These are phyloP conservation scores for Oryctes rhinoceros DNA, from an alignment of 1,140 invertebrate genomes.

Conservation along the genomic window DNA sequence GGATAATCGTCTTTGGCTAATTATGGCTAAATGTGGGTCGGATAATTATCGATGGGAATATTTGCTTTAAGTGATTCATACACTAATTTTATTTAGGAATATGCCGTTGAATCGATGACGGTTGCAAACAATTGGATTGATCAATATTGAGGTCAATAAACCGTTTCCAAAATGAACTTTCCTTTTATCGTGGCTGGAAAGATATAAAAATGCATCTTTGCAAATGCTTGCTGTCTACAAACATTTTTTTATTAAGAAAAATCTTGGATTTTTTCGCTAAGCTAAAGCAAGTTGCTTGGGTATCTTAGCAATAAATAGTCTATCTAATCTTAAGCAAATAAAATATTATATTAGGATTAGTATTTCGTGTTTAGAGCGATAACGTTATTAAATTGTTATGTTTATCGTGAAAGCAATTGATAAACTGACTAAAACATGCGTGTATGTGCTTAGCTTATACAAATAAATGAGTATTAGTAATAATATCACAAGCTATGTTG, in stretches of 20 bases:
- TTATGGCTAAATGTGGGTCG: not conserved
- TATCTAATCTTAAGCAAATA: conserved; percentile 29
- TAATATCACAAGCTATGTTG: too few species aligned
- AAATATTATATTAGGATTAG: not conserved
- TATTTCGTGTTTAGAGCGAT: not conserved
- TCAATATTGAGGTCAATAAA: conserved; percentile 7
- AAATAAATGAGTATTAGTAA: too few species aligned
- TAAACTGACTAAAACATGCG: not conserved
- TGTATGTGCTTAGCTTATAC: too few species aligned
- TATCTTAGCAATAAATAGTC: not conserved
- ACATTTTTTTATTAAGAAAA: too few species aligned
- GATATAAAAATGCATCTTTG: not conserved
- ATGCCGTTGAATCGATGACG: too few species aligned
- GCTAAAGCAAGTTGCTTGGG: not conserved
- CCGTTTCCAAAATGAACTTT: not conserved
- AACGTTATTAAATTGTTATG: not conserved
- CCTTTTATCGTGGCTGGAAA: not conserved
- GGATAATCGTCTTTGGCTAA: conserved; percentile 12
- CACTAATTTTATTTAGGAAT: too few species aligned
- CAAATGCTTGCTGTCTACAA: too few species aligned
- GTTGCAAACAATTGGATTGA: not conserved
- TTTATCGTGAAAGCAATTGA: not conserved
- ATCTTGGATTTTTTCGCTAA: not conserved
- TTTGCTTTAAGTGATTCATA: not conserved
- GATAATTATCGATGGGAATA: not conserved